Evolutionary conservation across 2,113 vertebrate species (phyloP).

Genomic region (Oryzias javanicus): DNA sequence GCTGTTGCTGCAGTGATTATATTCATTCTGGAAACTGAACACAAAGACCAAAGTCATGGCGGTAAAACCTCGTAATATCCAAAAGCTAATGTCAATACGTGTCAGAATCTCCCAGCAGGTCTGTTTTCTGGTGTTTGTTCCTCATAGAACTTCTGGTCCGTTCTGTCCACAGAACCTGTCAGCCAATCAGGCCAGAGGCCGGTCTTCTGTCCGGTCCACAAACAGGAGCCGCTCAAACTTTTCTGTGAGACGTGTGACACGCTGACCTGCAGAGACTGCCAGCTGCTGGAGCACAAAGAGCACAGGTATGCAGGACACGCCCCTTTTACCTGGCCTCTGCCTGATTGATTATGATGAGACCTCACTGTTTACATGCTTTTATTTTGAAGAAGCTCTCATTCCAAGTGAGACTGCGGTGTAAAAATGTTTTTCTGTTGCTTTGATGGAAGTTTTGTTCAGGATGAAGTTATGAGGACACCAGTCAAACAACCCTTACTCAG

Average conservation of each 20-base stretch:
- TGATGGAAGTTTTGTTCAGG: too few species aligned
- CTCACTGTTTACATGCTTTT: too few species aligned
- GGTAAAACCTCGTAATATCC: too few species aligned
- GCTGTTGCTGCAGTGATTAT: too few species aligned
- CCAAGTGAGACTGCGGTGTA: too few species aligned
- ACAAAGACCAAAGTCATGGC: too few species aligned
- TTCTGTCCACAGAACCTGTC: slow-evolving; percentile 83
- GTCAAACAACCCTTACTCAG: too few species aligned
- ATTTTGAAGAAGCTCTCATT: too few species aligned
- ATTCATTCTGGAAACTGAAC: too few species aligned
- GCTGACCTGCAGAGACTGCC: slow-evolving; percentile 96
- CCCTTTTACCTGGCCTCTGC: neutral
- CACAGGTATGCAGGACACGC: slow-evolving; percentile 82
- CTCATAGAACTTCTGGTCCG: slow-evolving; percentile 1
- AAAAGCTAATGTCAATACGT: neutral
- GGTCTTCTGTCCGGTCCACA: slow-evolving; percentile 97
- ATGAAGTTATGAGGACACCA: too few species aligned
- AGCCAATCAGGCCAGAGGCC: slow-evolving; percentile 89
- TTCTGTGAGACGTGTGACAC: slow-evolving; percentile 99
- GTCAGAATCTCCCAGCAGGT: neutral
- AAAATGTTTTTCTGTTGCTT: too few species aligned
- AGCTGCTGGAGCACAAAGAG: slow-evolving; percentile 97
- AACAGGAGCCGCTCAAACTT: slow-evolving; percentile 96
- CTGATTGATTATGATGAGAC: too few species aligned
- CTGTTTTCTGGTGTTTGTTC: neutral